phyloP scores from a whole-genome alignment of 2,797 vertebrate genomes.

The Tamandua tetradactyla region DNA sequence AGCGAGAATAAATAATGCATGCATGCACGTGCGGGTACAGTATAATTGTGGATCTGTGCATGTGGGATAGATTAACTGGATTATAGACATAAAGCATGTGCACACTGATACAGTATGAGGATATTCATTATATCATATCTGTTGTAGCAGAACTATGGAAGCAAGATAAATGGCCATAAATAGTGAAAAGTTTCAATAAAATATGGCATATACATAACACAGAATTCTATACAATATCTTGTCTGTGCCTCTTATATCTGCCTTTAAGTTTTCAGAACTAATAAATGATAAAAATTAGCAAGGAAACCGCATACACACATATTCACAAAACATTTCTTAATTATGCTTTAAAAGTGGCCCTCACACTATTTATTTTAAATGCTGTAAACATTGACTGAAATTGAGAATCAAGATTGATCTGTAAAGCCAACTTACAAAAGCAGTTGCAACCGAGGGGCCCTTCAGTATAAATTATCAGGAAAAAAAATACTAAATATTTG shows the following conservation, averaged over 20 bases:
- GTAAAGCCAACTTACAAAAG: not conserved
- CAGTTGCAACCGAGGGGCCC: not conserved
- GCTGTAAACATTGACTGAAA: not conserved
- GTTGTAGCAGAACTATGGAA: not conserved
- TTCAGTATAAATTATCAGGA: not conserved
- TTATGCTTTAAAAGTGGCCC: not conserved
- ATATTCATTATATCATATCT: not conserved
- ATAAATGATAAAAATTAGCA: not conserved
- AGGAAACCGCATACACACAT: not conserved
- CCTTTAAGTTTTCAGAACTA: slow-evolving; percentile 29
- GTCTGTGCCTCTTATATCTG: not conserved
- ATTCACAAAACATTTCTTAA: slow-evolving; percentile 4
- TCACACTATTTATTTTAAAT: not conserved
- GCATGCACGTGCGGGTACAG: no score
- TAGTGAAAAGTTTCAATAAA: slow-evolving; percentile 9
- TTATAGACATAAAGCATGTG: not conserved
- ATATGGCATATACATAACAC: not conserved
- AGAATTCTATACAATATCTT: not conserved
- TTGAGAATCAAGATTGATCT: not conserved
- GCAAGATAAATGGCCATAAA: not conserved
- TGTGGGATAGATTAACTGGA: not conserved
- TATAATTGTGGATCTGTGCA: no score
- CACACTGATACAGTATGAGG: not conserved
- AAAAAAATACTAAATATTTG: slow-evolving; percentile 39
- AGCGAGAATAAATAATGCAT: not conserved